These are phyloP conservation scores for Apodemus speciosus DNA, from an alignment of 2,113 vertebrate species.

Conservation along the genomic window DNA sequence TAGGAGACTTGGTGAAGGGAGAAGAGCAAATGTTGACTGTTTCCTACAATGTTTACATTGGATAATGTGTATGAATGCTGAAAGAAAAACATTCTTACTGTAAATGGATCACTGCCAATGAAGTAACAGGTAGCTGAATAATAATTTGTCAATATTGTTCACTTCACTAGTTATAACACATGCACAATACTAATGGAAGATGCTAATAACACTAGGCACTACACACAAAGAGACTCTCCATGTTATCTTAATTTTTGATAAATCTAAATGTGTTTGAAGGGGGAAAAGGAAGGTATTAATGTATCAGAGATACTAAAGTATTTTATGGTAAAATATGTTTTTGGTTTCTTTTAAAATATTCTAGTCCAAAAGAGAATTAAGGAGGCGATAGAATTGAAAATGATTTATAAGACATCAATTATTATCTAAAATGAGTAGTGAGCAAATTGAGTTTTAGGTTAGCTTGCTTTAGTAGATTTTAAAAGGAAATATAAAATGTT, in stretches of 20 bases:
- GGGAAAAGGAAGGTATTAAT: background rate
- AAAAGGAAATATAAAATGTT: background rate
- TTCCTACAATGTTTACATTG: constrained; percentile 52
- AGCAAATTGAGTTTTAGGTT: background rate
- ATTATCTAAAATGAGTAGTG: background rate
- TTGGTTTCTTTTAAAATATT: background rate
- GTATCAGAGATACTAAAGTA: background rate
- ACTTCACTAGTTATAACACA: background rate
- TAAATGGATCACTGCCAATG: constrained; percentile 17
- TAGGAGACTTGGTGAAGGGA: background rate
- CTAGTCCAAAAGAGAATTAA: background rate
- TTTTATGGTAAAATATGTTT: background rate
- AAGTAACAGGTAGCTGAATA: constrained; percentile 47
- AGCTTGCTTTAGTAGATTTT: background rate
- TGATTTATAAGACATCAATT: background rate
- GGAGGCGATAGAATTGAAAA: background rate
- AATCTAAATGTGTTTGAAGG: background rate
- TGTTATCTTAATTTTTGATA: background rate
- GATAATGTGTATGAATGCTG: constrained; percentile 25
- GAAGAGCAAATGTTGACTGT: constrained; percentile 15
- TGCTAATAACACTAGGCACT: background rate
- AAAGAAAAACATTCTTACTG: constrained; percentile 11
- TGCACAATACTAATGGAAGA: background rate
- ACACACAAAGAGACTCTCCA: background rate
- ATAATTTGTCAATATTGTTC: background rate